These are phyloP conservation scores for Semaprochilodus insignis DNA, from an alignment of 2,797 vertebrate species.

Conservation along the genomic window DNA sequence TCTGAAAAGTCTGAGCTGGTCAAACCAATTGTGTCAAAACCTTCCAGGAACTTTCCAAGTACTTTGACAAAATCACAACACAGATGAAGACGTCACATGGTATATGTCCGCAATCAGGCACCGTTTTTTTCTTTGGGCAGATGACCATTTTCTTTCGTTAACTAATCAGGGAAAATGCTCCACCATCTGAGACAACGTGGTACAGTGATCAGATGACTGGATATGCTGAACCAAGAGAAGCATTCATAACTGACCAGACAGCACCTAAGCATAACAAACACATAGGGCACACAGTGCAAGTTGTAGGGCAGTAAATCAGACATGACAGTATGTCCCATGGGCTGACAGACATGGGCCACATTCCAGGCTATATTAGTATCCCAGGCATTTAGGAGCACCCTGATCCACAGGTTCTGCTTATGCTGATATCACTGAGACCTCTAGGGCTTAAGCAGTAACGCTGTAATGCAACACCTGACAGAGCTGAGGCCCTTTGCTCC, in stretches of 20 bases:
- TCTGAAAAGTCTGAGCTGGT: slow-evolving; percentile 10
- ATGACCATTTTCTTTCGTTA: background rate
- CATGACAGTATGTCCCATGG: slow-evolving; percentile 17
- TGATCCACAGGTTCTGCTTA: background rate
- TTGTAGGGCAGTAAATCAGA: background rate
- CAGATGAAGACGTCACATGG: slow-evolving; percentile 28
- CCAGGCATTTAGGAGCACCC: background rate
- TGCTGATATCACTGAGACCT: background rate
- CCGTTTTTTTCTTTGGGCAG: background rate
- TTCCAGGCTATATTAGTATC: slow-evolving; percentile 34
- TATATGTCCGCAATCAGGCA: slow-evolving; percentile 12
- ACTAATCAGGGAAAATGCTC: background rate
- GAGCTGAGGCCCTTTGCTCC: background rate
- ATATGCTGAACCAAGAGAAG: background rate
- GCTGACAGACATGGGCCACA: slow-evolving; percentile 24
- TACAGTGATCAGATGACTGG: background rate
- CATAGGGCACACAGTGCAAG: background rate
- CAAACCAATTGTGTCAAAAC: slow-evolving; percentile 21
- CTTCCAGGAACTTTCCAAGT: slow-evolving; percentile 16
- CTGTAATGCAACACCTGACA: background rate
- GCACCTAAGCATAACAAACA: background rate
- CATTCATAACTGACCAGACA: background rate
- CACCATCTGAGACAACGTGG: background rate
- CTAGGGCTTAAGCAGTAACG: background rate
- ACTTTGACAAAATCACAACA: slow-evolving; percentile 31